Evolutionary conservation across 2,888 invertebrate species (phyloP).

Genomic region (Pristionchus japonicus): DNA sequence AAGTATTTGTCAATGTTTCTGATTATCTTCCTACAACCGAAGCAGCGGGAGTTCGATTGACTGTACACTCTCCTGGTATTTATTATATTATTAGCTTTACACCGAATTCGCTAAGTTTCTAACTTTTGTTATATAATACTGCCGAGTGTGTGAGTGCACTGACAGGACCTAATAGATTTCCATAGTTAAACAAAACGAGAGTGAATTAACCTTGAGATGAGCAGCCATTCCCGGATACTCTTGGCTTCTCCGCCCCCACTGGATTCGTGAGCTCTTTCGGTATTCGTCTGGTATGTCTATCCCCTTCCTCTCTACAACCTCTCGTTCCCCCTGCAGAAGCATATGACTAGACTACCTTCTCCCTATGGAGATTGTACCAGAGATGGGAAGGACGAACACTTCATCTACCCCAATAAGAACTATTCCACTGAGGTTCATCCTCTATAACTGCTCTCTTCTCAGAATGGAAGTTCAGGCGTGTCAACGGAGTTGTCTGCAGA

Average conservation of each 20-base stretch:
- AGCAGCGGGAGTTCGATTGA: conserved; percentile 69
- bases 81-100: neutral
- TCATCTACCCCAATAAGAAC: conserved; percentile 68
- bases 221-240: conserved; percentile 73
- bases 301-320: neutral
- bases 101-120: neutral
- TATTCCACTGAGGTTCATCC: conserved; percentile 69
- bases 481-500: conserved; percentile 71
- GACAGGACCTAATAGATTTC: too few relatives aligned
- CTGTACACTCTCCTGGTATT: conserved; percentile 67
- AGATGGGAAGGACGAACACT: conserved; percentile 69
- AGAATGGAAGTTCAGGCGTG: conserved; percentile 61
- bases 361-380: conserved; percentile 73
- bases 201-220: conserved; percentile 48
- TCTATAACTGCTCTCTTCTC: neutral
- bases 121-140: too few relatives aligned
- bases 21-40: conserved; percentile 74
- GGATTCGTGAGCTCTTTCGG: conserved; percentile 73
- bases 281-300: conserved; percentile 65
- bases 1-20: conserved; percentile 72
- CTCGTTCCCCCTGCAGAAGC: too few relatives aligned
- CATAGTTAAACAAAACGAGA: too few relatives aligned
- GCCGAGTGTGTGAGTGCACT: too few relatives aligned
- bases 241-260: conserved; percentile 74
- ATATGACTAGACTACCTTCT: conserved; percentile 69